Evolutionary conservation across 2,888 invertebrate species (phyloP).

Genomic region (Noctua janthina): DNA sequence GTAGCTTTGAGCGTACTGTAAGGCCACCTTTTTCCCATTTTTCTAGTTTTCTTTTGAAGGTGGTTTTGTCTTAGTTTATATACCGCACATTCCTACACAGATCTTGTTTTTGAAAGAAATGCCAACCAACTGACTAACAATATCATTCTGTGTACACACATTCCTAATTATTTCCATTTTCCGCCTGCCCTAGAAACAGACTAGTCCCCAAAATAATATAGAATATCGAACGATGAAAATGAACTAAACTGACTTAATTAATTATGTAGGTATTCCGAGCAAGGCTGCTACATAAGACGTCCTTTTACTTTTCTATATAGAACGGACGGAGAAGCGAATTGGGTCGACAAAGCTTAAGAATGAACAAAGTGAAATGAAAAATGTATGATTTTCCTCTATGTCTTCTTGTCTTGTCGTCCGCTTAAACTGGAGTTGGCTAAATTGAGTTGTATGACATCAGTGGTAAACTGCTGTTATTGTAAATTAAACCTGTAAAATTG

Average conservation of each 20-base stretch:
- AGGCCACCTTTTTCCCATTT: not conserved
- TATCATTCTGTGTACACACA: not conserved
- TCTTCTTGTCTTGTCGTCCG: not conserved
- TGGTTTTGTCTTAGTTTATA: not conserved
- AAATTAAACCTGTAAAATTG: too few species aligned
- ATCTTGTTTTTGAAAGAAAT: not conserved
- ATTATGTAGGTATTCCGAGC: constrained; percentile 38
- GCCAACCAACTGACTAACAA: not conserved
- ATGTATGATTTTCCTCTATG: constrained; percentile 15
- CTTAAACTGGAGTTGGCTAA: too few species aligned
- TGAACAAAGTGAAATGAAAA: constrained; percentile 35
- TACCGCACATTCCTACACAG: not conserved
- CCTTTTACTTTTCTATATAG: constrained; percentile 31
- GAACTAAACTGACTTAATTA: constrained; percentile 16
- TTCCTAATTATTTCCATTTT: not conserved
- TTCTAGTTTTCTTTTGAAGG: not conserved
- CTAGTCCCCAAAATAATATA: constrained; percentile 11
- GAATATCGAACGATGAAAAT: constrained; percentile 25
- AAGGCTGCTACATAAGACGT: constrained; percentile 20
- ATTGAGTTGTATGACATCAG: not conserved
- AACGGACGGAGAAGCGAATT: constrained; percentile 33
- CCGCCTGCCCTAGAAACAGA: not conserved
- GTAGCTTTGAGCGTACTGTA: not conserved
- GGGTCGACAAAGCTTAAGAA: constrained; percentile 33
- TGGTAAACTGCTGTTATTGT: too few species aligned